phyloP scores from a whole-genome alignment of 2,888 invertebrate genomes.

The Stenichneumon culpator region DNA sequence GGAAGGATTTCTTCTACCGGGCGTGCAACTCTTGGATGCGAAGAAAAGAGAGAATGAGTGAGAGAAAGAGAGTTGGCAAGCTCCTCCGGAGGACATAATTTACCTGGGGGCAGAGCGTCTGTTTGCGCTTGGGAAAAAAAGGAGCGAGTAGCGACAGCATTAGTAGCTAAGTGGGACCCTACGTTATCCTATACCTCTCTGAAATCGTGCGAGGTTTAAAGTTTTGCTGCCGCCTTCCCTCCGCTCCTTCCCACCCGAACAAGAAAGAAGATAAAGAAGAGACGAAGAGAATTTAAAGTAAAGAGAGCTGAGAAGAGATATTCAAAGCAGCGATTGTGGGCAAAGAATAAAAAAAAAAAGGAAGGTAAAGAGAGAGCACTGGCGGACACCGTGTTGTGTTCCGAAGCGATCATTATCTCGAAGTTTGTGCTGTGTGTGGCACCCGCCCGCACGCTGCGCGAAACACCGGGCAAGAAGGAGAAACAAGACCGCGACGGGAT shows the following conservation, averaged over 20 bases:
- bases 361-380: conserved; percentile 37
- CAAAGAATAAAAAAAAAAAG: conserved; percentile 30
- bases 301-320: conserved; percentile 56
- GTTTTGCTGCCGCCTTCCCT: conserved; percentile 58
- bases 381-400: conserved; percentile 63
- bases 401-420: conserved; percentile 68
- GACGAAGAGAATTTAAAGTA: conserved; percentile 58
- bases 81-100: conserved; percentile 78
- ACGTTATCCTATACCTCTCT: conserved; percentile 80
- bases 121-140: conserved; percentile 58
- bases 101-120: conserved; percentile 73
- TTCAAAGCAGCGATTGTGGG: conserved; percentile 48
- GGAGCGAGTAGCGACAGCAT: conserved; percentile 83
- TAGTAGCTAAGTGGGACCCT: conserved; percentile 84
- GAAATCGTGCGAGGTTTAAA: conserved; percentile 76
- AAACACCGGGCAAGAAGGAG: conserved; percentile 58
- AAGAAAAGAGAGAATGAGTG: conserved; percentile 21
- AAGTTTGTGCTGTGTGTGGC: conserved; percentile 57
- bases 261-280: conserved; percentile 45
- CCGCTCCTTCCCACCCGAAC: conserved; percentile 29
- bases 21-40: conserved; percentile 24
- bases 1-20: conserved; percentile 44
- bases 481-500: conserved; percentile 60
- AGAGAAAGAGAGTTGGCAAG: conserved; percentile 44
- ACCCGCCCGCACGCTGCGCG: conserved; percentile 65